Evolutionary conservation across 2,797 vertebrate genomes (phyloP).

Genomic region (Melanotaenia maccullochi): DNA sequence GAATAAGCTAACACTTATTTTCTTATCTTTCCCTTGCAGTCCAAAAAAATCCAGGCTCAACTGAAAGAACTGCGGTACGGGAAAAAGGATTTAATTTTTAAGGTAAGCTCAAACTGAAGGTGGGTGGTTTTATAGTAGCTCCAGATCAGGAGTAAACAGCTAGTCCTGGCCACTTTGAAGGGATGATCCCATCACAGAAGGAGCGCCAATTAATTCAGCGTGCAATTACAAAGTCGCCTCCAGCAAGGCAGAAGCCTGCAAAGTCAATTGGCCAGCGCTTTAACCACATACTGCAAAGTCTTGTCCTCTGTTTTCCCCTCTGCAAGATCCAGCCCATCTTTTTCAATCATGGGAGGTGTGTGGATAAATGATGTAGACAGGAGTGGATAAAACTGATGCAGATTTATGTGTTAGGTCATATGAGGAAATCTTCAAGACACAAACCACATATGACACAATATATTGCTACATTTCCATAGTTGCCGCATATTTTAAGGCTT

Average conservation of each 20-base stretch:
- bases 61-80: conserved; percentile 97
- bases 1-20: conserved; percentile 82
- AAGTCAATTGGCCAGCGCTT: conserved; percentile 34
- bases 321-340: conserved; percentile 32
- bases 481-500: conserved; percentile 11
- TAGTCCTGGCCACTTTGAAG: conserved; percentile 65
- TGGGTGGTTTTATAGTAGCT: conserved; percentile 55
- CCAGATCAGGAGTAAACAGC: conserved; percentile 63
- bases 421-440: conserved; percentile 18
- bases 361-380: conserved; percentile 50
- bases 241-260: conserved; percentile 31
- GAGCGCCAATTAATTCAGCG: conserved; percentile 63
- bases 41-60: conserved; percentile 97
- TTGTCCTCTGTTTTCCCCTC: conserved; percentile 34
- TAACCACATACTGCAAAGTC: conserved; percentile 8
- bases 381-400: conserved; percentile 30
- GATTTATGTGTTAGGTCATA: conserved; percentile 50
- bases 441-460: conserved; percentile 46
- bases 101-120: conserved; percentile 87
- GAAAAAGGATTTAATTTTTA: conserved; percentile 99
- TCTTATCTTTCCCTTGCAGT: conserved; percentile 88
- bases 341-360: conserved; percentile 32
- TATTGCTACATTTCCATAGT: conserved; percentile 15
- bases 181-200: conserved; percentile 63
- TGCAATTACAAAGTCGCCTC: conserved; percentile 59